Conservation (phyloP, 2,113 vertebrate species). For the Lanius collurio region DNA sequence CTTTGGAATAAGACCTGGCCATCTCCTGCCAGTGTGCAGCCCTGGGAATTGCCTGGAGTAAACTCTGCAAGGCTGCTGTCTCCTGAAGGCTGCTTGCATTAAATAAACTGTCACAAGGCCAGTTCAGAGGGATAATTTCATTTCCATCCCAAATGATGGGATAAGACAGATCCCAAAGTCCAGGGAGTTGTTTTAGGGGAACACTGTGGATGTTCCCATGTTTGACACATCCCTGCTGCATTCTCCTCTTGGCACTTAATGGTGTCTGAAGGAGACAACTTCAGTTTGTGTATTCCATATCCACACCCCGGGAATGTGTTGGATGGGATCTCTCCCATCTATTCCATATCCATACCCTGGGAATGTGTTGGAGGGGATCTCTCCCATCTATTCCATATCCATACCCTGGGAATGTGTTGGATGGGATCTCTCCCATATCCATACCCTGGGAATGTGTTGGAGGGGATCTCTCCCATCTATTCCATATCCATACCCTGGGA, state of each 20-base stretch:
- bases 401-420: not conserved
- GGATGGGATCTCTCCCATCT: not conserved
- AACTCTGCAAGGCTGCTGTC: not conserved
- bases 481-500: not conserved
- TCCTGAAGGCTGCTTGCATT: not conserved
- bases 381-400: fast-evolving
- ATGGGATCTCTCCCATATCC: fast-evolving
- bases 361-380: not conserved
- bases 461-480: not conserved
- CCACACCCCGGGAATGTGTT: not conserved
- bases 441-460: too few relatives aligned
- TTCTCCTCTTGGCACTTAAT: not conserved
- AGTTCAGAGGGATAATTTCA: fast-evolving
- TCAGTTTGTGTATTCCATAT: fast-evolving
- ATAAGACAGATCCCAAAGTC: not conserved
- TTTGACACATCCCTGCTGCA: not conserved
- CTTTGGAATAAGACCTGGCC: fast-evolving
- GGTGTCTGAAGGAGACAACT: not conserved
- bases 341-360: not conserved
- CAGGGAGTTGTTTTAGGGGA: not conserved
- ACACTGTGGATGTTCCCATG: not conserved
- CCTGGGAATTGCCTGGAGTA: not conserved
- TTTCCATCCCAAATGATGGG: not conserved
- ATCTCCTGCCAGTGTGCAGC: not conserved
- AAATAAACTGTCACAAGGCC: fast-evolving